Conservation (phyloP, 2,113 vertebrate genomes). For the Vidua chalybeata region DNA sequence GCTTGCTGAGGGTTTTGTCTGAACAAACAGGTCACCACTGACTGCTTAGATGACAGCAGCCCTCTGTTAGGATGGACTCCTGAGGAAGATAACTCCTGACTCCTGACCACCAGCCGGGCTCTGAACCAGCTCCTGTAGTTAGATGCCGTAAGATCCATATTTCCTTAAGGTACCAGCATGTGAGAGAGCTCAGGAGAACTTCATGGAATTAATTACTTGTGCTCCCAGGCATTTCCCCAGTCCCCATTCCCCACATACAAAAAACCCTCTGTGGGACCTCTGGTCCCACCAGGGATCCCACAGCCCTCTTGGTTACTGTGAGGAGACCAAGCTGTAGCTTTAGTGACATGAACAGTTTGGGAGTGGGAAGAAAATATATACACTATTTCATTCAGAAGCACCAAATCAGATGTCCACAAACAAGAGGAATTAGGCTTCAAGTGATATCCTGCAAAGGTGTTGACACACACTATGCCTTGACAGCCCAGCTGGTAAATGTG, state of each 20-base stretch:
- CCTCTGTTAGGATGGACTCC: fast-evolving
- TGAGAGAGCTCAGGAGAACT: neutral
- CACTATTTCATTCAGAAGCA: constrained; percentile 12
- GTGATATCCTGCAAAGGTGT: constrained; percentile 47
- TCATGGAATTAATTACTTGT: neutral
- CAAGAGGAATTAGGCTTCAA: constrained; percentile 42
- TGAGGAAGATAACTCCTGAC: neutral
- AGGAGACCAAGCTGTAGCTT: neutral
- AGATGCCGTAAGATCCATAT: neutral
- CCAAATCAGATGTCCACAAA: constrained; percentile 39
- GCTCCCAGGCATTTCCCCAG: too few species aligned
- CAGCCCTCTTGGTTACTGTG: neutral
- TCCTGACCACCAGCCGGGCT: neutral
- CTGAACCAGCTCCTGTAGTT: neutral
- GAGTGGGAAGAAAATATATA: neutral
- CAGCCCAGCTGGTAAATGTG: constrained; percentile 62
- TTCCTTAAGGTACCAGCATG: neutral
- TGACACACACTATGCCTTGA: constrained; percentile 56
- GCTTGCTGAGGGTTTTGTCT: neutral
- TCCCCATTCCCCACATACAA: neutral
- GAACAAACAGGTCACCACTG: neutral
- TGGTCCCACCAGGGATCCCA: too few species aligned
- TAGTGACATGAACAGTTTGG: neutral
- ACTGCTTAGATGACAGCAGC: neutral
- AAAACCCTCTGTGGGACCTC: neutral